phyloP scores from a whole-genome alignment of 2,888 invertebrate species.

The Periphyllus acericola region DNA sequence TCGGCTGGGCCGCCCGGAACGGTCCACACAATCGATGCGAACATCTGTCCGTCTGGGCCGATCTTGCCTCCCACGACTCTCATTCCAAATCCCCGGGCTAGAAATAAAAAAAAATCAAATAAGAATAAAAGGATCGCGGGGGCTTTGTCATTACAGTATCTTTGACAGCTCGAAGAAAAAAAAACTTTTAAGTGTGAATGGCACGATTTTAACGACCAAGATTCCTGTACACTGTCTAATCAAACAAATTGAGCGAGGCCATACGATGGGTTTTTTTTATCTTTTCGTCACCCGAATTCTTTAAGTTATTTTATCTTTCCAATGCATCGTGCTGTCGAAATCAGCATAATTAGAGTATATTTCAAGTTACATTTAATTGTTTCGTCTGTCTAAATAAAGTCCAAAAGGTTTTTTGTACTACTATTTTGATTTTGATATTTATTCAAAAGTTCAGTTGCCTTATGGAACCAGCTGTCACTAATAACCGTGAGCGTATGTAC shows the following conservation, averaged over 20 bases:
- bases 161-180: neutral
- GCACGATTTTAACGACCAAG: conserved; percentile 29
- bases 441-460: neutral
- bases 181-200: conserved; percentile 13
- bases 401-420: neutral
- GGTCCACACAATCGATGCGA: conserved; percentile 92
- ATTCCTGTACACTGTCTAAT: neutral
- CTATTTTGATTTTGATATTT: neutral
- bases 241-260: conserved; percentile 1
- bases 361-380: neutral
- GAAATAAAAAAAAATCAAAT: conserved; percentile 64
- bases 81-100: conserved; percentile 93
- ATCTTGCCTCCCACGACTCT: conserved; percentile 92
- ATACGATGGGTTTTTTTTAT: neutral
- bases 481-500: too few species aligned
- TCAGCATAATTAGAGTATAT: neutral
- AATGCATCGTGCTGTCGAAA: neutral
- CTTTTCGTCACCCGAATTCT: neutral
- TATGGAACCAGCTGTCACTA: too few species aligned
- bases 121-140: neutral
- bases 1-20: conserved; percentile 92
- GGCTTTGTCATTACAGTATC: neutral
- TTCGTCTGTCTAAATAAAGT: neutral
- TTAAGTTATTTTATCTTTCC: neutral
- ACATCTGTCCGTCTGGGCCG: conserved; percentile 84